A percentile compares a stretch with the other conserved stretches of the same genome.
phyloP scores from a whole-genome alignment of 2,888 invertebrate genomes.

The Leptopilina syphax region DNA sequence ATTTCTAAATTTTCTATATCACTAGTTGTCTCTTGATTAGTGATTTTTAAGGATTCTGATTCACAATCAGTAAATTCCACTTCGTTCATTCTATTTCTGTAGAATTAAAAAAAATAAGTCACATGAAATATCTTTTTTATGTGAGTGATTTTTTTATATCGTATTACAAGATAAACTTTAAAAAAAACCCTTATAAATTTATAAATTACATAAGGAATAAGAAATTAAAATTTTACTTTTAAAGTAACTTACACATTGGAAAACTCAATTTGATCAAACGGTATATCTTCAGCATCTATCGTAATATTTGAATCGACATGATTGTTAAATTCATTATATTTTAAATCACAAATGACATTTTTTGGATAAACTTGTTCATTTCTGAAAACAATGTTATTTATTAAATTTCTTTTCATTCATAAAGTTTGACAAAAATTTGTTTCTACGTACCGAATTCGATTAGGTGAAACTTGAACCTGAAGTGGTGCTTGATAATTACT shows the following conservation, averaged over 20 bases:
- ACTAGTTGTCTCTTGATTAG: background rate
- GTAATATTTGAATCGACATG: background rate
- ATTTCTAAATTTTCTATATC: background rate
- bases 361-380: background rate
- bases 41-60: background rate
- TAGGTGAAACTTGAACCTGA: conserved; percentile 17
- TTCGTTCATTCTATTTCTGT: conserved; percentile 15
- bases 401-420: background rate
- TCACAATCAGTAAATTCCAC: conserved; percentile 24
- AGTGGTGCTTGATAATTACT: background rate
- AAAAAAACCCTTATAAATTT: background rate
- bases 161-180: too few species aligned
- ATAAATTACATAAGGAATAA: too few species aligned
- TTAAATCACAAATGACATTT: background rate
- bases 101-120: background rate
- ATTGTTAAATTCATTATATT: background rate
- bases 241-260: conserved; percentile 20
- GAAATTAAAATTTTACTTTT: too few species aligned
- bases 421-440: background rate
- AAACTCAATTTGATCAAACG: background rate
- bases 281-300: conserved; percentile 19
- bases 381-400: background rate
- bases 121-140: background rate
- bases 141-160: too few species aligned
- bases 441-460: conserved; percentile 18